Percentiles rank a stretch among this genome's conserved stretches.
phyloP scores from a whole-genome alignment of 2,113 vertebrate genomes.

The Apodemus sylvaticus region DNA sequence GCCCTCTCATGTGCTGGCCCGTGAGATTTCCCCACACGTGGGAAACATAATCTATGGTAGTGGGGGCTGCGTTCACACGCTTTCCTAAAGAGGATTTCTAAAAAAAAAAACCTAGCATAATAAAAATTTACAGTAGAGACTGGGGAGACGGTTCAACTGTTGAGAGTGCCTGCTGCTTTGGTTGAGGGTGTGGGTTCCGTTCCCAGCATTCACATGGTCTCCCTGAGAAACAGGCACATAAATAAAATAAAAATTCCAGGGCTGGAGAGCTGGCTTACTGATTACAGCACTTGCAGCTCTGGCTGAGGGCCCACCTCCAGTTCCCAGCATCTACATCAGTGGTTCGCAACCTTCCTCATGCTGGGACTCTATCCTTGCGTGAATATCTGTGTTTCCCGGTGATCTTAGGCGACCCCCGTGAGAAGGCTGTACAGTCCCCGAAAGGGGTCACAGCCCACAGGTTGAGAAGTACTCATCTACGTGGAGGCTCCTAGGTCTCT shows the following conservation, averaged over 20 bases:
- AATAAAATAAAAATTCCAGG: not conserved
- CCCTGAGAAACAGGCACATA: not conserved
- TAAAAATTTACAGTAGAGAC: not conserved
- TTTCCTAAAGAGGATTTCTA: not conserved
- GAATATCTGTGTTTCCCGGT: not conserved
- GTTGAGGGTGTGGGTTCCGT: too few species aligned
- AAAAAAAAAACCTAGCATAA: not conserved
- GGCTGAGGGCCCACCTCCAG: not conserved
- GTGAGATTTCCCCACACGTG: not conserved
- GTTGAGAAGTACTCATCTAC: not conserved
- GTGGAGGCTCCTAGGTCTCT: not conserved
- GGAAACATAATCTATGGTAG: not conserved
- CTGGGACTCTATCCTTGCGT: not conserved
- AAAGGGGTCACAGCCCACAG: not conserved
- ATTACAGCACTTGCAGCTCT: not conserved
- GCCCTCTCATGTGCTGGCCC: not conserved
- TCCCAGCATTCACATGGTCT: not conserved
- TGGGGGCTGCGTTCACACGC: not conserved
- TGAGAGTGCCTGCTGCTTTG: not conserved
- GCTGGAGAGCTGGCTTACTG: not conserved
- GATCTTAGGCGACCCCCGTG: not conserved
- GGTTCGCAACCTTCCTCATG: not conserved
- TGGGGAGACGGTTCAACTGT: not conserved
- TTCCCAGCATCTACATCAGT: not conserved
- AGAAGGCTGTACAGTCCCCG: not conserved